Percentiles rank a stretch among this genome's conserved stretches.
Evolutionary conservation across 2,113 vertebrate genomes (phyloP).

Genomic region (Anguilla rostrata): DNA sequence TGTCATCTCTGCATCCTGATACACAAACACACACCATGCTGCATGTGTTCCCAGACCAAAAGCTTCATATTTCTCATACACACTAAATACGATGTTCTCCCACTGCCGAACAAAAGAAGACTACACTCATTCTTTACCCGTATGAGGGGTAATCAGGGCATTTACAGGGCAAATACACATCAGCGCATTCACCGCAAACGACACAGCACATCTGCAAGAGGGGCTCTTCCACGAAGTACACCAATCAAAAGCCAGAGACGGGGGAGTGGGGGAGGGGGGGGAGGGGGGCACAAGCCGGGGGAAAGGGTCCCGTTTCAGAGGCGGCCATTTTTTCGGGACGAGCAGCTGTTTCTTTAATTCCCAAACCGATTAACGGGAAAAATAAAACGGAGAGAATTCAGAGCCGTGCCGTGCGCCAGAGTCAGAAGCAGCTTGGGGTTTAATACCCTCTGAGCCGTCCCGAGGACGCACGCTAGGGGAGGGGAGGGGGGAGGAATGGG

Average conservation of each 20-base stretch:
- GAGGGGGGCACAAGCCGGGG: background rate
- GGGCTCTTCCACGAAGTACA: background rate
- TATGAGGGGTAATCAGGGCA: background rate
- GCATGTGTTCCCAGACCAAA: no score
- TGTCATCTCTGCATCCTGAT: no score
- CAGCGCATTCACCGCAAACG: no score
- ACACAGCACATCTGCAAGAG: no score
- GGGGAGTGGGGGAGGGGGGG: no score
- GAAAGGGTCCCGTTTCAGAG: background rate
- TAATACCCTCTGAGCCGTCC: background rate
- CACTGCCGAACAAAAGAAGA: background rate
- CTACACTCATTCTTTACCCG: background rate
- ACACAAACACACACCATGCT: no score
- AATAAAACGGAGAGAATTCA: background rate
- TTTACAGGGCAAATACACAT: no score
- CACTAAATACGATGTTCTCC: no score
- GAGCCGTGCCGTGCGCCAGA: background rate
- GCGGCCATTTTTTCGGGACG: background rate
- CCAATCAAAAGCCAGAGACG: no score
- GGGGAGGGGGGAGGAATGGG: no score
- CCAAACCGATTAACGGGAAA: background rate
- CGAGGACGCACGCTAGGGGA: no score
- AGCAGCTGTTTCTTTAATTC: background rate
- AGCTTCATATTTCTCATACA: no score
- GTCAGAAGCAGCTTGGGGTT: background rate